Conservation (phyloP, 2,797 vertebrate genomes). For the Varecia variegata region DNA sequence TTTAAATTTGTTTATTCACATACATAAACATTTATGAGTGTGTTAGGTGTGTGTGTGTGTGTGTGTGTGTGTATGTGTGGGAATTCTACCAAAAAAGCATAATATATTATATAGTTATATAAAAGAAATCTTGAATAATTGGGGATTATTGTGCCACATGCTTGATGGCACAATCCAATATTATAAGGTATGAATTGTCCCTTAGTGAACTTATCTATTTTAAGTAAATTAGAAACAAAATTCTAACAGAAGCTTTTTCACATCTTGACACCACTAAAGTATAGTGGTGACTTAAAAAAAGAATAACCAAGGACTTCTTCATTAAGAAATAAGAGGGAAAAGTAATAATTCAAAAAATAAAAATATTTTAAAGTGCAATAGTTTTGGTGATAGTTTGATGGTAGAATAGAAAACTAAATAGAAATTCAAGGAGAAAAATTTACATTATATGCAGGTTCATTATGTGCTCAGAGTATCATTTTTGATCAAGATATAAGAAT, state of each 20-base stretch:
- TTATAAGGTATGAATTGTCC: neutral
- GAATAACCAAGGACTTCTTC: neutral
- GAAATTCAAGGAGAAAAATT: neutral
- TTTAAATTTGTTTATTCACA: neutral
- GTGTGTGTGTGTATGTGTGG: neutral
- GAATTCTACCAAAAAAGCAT: neutral
- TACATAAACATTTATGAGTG: neutral
- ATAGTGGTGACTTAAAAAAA: neutral
- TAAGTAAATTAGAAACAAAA: neutral
- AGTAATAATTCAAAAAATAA: neutral
- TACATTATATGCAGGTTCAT: neutral
- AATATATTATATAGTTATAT: neutral
- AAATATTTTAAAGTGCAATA: neutral
- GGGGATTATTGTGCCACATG: neutral
- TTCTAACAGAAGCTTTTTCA: neutral
- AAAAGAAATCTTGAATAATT: neutral
- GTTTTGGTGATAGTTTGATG: neutral
- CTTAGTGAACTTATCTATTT: neutral
- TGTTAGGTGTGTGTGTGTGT: neutral
- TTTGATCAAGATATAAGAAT: neutral
- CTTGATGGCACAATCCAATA: neutral
- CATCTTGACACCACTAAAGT: neutral
- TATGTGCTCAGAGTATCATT: neutral
- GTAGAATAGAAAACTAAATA: neutral
- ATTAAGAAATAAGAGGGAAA: neutral